Conservation (phyloP, 2,113 vertebrate species). For the Cariama cristata region DNA sequence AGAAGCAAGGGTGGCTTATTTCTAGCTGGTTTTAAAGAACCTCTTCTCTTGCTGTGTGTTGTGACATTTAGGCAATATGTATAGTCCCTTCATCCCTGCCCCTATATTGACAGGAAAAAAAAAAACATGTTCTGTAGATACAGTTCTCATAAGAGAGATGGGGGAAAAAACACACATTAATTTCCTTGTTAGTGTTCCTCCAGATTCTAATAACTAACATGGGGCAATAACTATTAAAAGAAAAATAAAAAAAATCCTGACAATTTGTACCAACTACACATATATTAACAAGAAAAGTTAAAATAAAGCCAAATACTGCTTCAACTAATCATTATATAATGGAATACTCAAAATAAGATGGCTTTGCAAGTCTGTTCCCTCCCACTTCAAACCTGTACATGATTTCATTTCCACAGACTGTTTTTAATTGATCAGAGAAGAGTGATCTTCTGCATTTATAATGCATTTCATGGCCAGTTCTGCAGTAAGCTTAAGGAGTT, state of each 20-base stretch:
- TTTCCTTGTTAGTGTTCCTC: background rate
- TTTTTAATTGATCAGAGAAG: background rate
- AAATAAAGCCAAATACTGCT: background rate
- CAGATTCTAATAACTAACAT: background rate
- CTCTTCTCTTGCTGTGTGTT: background rate
- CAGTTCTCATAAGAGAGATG: background rate
- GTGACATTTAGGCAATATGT: background rate
- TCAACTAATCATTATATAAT: background rate
- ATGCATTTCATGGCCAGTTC: background rate
- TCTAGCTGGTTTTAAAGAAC: background rate
- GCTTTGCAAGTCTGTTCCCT: background rate
- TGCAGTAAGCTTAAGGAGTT: background rate
- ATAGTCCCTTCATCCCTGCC: background rate
- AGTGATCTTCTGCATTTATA: background rate
- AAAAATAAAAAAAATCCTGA: background rate
- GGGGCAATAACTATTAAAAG: background rate
- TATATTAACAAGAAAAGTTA: background rate
- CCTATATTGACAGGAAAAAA: background rate
- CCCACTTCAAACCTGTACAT: background rate
- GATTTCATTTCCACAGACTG: background rate
- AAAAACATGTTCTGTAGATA: background rate
- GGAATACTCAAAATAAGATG: background rate
- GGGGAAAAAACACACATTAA: rapidly evolving
- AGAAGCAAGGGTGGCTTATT: background rate
- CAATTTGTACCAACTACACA: background rate